Percentiles rank a stretch among this genome's conserved stretches.
Evolutionary conservation across 2,797 vertebrate species (phyloP).

Genomic region (Sebastolobus altivelis): DNA sequence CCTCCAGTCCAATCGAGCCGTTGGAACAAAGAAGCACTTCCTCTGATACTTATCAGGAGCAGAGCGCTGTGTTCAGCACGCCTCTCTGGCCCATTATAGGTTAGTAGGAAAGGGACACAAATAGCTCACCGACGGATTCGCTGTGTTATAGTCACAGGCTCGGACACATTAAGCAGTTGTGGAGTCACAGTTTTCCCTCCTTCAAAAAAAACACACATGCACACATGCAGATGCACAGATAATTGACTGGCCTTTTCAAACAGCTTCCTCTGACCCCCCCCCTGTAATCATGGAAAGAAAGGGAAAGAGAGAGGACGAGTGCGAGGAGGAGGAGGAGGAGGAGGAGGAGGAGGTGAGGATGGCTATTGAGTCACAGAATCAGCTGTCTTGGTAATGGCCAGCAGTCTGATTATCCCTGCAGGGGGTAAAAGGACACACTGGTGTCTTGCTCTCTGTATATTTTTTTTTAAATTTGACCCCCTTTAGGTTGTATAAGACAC

Average conservation of each 20-base stretch:
- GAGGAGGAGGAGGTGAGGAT: slow-evolving; percentile 36
- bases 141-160: slow-evolving; percentile 59
- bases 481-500: slow-evolving; percentile 18
- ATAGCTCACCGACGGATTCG: slow-evolving; percentile 76
- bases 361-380: slow-evolving; percentile 87
- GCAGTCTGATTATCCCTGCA: slow-evolving; percentile 74
- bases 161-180: slow-evolving; percentile 62
- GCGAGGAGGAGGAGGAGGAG: slow-evolving; percentile 44
- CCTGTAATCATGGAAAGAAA: slow-evolving; percentile 87
- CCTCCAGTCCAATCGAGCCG: slow-evolving; percentile 53
- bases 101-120: slow-evolving; percentile 78
- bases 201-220: slow-evolving; percentile 35
- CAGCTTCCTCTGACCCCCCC: slow-evolving; percentile 87
- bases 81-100: slow-evolving; percentile 75
- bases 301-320: slow-evolving; percentile 54
- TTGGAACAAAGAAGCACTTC: slow-evolving; percentile 77
- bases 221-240: slow-evolving; percentile 68
- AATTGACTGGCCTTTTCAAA: slow-evolving; percentile 71
- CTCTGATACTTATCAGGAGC: slow-evolving; percentile 76
- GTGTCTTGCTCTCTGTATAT: slow-evolving; percentile 30
- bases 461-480: slow-evolving; percentile 51
- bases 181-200: slow-evolving; percentile 46
- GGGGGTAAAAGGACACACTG: slow-evolving; percentile 57
- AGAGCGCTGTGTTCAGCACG: slow-evolving; percentile 63
- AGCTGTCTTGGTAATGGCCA: slow-evolving; percentile 90